Base-by-base conservation (phyloP, 2,888 invertebrate species). In the Tribolium freemani region DNA sequence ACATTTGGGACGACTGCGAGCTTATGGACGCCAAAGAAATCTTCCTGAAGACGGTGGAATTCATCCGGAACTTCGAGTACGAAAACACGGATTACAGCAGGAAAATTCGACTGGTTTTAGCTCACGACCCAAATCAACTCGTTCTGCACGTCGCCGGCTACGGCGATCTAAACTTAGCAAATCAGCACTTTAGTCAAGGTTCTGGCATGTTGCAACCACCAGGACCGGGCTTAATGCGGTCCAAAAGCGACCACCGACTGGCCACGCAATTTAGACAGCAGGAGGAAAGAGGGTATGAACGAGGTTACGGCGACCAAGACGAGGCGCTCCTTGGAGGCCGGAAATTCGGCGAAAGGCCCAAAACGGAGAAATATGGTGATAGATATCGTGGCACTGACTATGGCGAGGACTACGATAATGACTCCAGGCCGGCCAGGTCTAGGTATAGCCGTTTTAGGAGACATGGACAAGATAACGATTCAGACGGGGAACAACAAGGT, bases 11-110 rank as follows among this genome's bases (percentile, higher is more conserved):
- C 80, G 96, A 97, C 82, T 94, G 95, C 76, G 96, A 96, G 85
- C 89, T 97, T 76, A 95, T 97, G 89, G 96, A 97, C 83, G 95
- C 97, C 70, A 98, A 98, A 88, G 97, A 97, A 87, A 96, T 97
- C 76, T 98, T 98, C 88, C 88, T 97, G 16, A 96, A 96, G 86
- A 98, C 98, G 10, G 94, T 98, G 56, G 98, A 98, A 83, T 98
- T 98, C 86, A 92, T 98, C 78, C 90, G 95, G 82, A 96, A 96
- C 88, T 97, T 97, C 83, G 97, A 97, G 86, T 95, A 96, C 82
- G 98, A 98, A 87, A 95, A 94, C 75, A 93, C 93, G 63, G 96
- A 97, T 87, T 96, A 96, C 84, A 93, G 91, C 75, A 90, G 96
- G 75, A 91, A 95, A 80, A 93, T 96, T 76, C 90, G 95, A 76